Conservation (phyloP, 2,113 vertebrate species). For the Nestor notabilis region DNA sequence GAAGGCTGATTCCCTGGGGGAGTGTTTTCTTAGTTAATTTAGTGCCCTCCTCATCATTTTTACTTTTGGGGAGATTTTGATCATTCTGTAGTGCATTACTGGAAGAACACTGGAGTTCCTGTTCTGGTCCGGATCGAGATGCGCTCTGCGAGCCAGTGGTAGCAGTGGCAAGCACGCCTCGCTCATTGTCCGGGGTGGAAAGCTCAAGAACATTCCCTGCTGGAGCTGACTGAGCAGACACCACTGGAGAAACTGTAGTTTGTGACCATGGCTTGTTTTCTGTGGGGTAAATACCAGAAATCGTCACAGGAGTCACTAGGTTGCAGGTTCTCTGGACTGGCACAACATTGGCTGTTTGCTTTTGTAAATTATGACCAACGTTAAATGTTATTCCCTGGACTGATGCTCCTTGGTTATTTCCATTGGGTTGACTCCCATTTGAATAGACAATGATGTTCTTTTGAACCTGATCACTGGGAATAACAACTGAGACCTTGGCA, state of each 20-base stretch:
- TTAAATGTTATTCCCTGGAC: constrained; percentile 81
- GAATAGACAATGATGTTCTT: constrained; percentile 95
- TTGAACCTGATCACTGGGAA: constrained; percentile 86
- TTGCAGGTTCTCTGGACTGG: constrained; percentile 86
- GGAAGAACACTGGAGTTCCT: constrained; percentile 29
- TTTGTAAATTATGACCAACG: constrained; percentile 79
- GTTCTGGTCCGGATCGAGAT: not conserved
- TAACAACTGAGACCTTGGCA: constrained; percentile 89
- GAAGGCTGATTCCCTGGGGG: not conserved
- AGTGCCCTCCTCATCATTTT: constrained; percentile 69
- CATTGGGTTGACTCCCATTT: constrained; percentile 82
- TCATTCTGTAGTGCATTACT: constrained; percentile 38
- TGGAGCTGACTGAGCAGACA: constrained; percentile 75
- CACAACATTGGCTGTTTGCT: constrained; percentile 86
- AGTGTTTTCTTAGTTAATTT: constrained; percentile 39
- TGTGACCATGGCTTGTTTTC: constrained; percentile 82
- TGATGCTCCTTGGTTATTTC: constrained; percentile 79
- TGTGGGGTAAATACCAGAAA: constrained; percentile 82
- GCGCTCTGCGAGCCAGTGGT: constrained; percentile 21
- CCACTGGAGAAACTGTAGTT: constrained; percentile 74
- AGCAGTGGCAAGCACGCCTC: not conserved
- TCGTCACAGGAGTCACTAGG: constrained; percentile 75
- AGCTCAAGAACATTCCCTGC: constrained; percentile 73
- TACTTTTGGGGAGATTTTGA: constrained; percentile 57
- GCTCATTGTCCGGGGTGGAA: constrained; percentile 37